Base-by-base conservation (phyloP, 2,113 vertebrate species). In the Cariama cristata region DNA sequence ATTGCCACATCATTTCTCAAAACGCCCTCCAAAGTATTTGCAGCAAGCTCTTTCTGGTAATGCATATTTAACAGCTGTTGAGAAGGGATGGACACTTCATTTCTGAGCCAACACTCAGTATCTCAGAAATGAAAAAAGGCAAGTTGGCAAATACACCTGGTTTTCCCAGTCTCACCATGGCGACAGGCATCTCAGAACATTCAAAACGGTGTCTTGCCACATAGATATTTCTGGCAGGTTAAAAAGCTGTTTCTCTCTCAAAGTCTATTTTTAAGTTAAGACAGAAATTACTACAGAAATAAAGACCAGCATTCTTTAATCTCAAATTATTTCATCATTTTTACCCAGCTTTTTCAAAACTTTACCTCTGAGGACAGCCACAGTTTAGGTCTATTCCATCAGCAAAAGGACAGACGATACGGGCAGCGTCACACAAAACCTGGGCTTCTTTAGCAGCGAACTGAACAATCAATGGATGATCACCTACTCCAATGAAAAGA, bases 341-440 rank as follows among this genome's bases (percentile, higher is more conserved):
- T 94, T 91, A 84, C 63, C 12, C 47, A 80, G 55, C n/a, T 91
- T 96, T 94, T 96, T 93, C 71, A 96, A 63, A 93, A 86, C 40
- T 91, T 98, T 98, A 99, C 99, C 99, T 99, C 96, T 99, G 99
- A 89, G 99, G 99, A 94, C 99, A 99, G 92, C 99, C 99, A 97
- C 99, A 99, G 97, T 99, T 99, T 40, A 99, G 97, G 97, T 99
- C 99, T 97, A 99, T 98, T 80, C 99, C 99, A 91, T 99, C 98
- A 49, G 99, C 99, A 93, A 99, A 99, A 88, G 99, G 99, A 59
- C 98, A 98, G 32, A 99, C 96, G 53, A 99, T 98, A 73, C 94
- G 93, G 44, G 99, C 99, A 90, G 99, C 99, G 83, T 99, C 99
- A 80, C 99, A 99, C 95, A 99, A 98, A 79, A 99, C 98, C 96